Evolutionary conservation across 2,888 invertebrate genomes (phyloP).

Genomic region (Cremastinae sp.): DNA sequence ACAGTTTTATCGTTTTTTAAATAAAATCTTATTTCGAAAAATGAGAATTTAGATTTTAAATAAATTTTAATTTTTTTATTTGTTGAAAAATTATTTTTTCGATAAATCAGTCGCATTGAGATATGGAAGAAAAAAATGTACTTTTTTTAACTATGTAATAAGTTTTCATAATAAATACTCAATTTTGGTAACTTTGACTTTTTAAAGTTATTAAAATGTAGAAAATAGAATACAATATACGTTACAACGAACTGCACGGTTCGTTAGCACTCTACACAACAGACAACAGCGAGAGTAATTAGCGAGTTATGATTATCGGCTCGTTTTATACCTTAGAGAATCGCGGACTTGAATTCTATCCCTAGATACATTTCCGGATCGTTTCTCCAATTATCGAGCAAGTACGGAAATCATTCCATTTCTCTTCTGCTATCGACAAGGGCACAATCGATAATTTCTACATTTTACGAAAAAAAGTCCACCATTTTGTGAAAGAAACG

Average conservation of each 20-base stretch:
- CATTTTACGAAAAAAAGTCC: too few relatives aligned
- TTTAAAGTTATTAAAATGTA: not conserved
- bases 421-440: not conserved
- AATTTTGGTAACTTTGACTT: not conserved
- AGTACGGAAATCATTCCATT: constrained; percentile 6
- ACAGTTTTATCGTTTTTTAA: too few relatives aligned
- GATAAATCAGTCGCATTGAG: too few relatives aligned
- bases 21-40: too few relatives aligned
- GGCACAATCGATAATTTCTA: too few relatives aligned
- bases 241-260: constrained; percentile 33
- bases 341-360: constrained; percentile 26
- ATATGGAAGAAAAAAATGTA: too few relatives aligned
- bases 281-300: constrained; percentile 50
- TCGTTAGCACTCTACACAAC: constrained; percentile 47
- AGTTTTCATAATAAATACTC: constrained; percentile 1
- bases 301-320: constrained; percentile 56
- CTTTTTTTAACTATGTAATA: too few relatives aligned
- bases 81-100: too few relatives aligned
- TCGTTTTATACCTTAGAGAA: not conserved
- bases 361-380: constrained; percentile 35
- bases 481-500: not conserved
- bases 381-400: constrained; percentile 31
- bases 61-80: too few relatives aligned
- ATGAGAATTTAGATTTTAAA: too few relatives aligned
- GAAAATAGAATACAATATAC: not conserved